Base-by-base conservation (phyloP, 53 echinoderm and acorn worm genomes). In the Luidia sarsii region DNA sequence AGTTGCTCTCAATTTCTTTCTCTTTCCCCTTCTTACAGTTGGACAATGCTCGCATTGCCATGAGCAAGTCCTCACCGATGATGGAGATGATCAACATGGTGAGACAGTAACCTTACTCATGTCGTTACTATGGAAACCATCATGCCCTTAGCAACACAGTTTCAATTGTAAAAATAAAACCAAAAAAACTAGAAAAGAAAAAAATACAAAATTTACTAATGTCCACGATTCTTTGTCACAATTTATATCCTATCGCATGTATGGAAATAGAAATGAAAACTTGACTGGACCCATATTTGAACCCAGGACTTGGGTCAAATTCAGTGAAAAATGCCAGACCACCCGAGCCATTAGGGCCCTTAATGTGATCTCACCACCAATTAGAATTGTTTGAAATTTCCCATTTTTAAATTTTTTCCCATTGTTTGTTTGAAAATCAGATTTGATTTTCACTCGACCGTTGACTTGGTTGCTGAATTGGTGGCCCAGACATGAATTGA, bases 61-160 rank as follows among this genome's bases (percentile, higher is more conserved):
- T 92, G 49, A 87, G 85, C 30, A 95, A 95, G 53, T 82, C 92
- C 22, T 95, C 95, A 10, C 88, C 95, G 2, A 95, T 95, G 95
- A 95, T 95, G 95, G 95, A 92, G 22, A 95, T 92, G 45, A 77
- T 95, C 30, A 87, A 90, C 39, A 77, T 89, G 87, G 95, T 95
- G 35, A 90, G 92, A 80, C 29, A 9, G 18, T 68, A n/a, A n/a
- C 9, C 10, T 30, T 31, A 34, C 33, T 28, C 28, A 23, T 25
- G 28, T 56, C 24, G 13, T 33, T 29, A 11, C 32, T 36, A 19
- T 29, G 32, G 18, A 25, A 9, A 65, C 20, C 65, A 9, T 18
- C n/a, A n/a, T n/a, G n/a, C n/a, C n/a, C n/a, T n/a, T n/a, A n/a
- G n/a, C n/a, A n/a, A n/a, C n/a, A n/a, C n/a, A n/a, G n/a, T n/a